Evolutionary conservation across 2,797 vertebrate species (phyloP).

Genomic region (Acipenser transmontanus): DNA sequence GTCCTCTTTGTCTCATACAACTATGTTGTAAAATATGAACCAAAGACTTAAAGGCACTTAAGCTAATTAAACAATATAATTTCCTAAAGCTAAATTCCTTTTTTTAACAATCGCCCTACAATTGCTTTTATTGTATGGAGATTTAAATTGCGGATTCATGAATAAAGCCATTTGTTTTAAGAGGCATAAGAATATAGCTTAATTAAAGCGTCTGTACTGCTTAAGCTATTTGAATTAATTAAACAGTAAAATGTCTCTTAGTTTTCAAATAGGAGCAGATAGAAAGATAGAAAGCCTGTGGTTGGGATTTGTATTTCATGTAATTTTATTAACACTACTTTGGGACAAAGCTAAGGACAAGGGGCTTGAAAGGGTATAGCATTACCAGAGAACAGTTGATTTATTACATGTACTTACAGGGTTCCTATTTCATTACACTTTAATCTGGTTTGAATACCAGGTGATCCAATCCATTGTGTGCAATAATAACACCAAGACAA

Average conservation of each 20-base stretch:
- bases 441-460: constrained; percentile 1
- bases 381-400: neutral
- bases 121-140: constrained; percentile 13
- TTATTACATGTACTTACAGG: constrained; percentile 1
- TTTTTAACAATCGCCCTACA: constrained; percentile 20
- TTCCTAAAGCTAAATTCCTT: constrained; percentile 23
- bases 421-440: neutral
- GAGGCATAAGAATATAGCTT: constrained; percentile 16
- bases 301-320: neutral
- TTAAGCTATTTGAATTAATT: constrained; percentile 20
- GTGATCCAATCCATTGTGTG: neutral
- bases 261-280: constrained; percentile 8
- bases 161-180: constrained; percentile 22
- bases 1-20: constrained; percentile 25
- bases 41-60: constrained; percentile 48
- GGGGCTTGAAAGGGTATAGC: neutral
- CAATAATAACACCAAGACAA: no score
- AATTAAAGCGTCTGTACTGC: constrained; percentile 15
- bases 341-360: neutral
- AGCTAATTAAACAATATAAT: constrained; percentile 61
- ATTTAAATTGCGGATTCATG: constrained; percentile 20
- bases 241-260: constrained; percentile 15
- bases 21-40: constrained; percentile 36
- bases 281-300: neutral
- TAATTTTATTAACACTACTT: neutral